Conservation (phyloP, 1,140 invertebrate genomes). For the Drosophila nigromelanica region DNA sequence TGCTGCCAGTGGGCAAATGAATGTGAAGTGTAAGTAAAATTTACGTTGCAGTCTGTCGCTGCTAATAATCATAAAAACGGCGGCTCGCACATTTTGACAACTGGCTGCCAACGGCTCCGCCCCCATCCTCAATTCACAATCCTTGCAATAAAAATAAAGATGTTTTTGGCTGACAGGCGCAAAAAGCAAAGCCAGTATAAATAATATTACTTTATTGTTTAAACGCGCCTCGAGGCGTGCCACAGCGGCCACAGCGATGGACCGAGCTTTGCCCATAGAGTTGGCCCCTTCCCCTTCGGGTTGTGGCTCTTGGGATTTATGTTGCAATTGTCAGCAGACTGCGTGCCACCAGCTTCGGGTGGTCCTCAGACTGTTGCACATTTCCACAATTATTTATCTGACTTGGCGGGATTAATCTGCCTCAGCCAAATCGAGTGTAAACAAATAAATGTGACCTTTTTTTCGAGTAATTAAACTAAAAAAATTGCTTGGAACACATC, state of each 20-base stretch:
- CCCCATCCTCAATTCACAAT: constrained; percentile 18
- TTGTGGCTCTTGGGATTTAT: background rate
- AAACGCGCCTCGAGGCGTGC: constrained; percentile 29
- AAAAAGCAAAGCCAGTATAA: constrained; percentile 64
- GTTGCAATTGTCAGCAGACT: constrained; percentile 28
- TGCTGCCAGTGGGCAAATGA: constrained; percentile 66
- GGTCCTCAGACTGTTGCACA: constrained; percentile 42
- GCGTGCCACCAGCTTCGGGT: constrained; percentile 19
- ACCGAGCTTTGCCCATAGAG: no score
- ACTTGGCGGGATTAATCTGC: constrained; percentile 37
- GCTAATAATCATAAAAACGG: constrained; percentile 79
- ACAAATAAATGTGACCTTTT: constrained; percentile 31
- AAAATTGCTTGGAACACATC: constrained; percentile 12
- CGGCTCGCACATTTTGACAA: constrained; percentile 64
- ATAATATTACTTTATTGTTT: constrained; percentile 79
- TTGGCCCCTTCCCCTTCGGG: no score
- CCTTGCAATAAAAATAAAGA: constrained; percentile 30
- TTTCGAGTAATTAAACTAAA: constrained; percentile 5
- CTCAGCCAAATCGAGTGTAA: constrained; percentile 23
- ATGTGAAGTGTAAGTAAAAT: constrained; percentile 81
- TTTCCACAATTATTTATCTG: constrained; percentile 59
- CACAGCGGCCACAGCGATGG: no score
- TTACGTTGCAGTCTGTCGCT: constrained; percentile 59
- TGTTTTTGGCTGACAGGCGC: constrained; percentile 62
- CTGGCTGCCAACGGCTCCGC: constrained; percentile 18